These are phyloP conservation scores for Caenorhabditis sp. DNA, from an alignment of 2,888 invertebrate species.

Conservation along the genomic window DNA sequence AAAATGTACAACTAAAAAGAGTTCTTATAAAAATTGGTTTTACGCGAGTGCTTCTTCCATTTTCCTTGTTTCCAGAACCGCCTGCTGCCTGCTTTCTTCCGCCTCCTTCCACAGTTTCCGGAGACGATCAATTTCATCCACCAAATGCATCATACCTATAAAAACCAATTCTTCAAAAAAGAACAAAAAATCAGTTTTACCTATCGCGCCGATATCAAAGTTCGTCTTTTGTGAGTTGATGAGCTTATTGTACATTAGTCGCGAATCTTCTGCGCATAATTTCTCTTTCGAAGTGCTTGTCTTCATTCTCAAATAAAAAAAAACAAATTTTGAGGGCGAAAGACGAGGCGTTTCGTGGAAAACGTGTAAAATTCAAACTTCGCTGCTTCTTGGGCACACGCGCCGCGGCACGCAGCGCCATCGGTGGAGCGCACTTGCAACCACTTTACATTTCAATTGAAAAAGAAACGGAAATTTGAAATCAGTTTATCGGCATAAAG, in stretches of 20 bases:
- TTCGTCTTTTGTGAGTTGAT: constrained; percentile 43
- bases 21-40: not conserved
- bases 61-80: constrained; percentile 27
- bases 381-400: constrained; percentile 15
- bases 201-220: constrained; percentile 45
- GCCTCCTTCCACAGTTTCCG: constrained; percentile 53
- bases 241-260: constrained; percentile 45
- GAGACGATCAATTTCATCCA: constrained; percentile 55
- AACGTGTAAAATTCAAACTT: constrained; percentile 20
- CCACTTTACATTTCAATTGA: too few relatives aligned
- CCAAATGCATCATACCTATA: constrained; percentile 48
- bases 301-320: constrained; percentile 45
- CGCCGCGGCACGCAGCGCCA: constrained; percentile 21
- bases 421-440: constrained; percentile 15
- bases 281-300: constrained; percentile 52
- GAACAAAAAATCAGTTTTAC: constrained; percentile 5
- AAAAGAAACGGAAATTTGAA: too few relatives aligned
- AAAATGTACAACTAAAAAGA: not conserved
- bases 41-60: constrained; percentile 41
- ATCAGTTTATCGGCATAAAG: too few relatives aligned
- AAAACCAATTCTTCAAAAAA: not conserved
- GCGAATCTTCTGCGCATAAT: constrained; percentile 45
- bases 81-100: constrained; percentile 40
- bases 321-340: not conserved
- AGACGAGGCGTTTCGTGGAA: not conserved